A percentile compares a stretch with the other conserved stretches of the same genome.
Evolutionary conservation across 2,888 invertebrate species (phyloP).

Genomic region (Drosophila quinaria): DNA sequence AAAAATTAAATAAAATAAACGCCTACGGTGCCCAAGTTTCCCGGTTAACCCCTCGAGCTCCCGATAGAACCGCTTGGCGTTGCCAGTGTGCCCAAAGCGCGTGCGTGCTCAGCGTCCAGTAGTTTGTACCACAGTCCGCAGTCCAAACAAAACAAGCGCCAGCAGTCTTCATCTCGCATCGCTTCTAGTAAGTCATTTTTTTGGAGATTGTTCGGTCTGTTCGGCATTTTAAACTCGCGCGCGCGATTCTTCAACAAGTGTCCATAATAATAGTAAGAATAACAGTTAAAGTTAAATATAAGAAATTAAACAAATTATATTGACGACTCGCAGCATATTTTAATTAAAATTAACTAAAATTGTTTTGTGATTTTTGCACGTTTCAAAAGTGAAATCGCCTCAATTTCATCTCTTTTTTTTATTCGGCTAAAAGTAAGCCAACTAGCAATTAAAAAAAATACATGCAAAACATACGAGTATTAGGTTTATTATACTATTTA

Average conservation of each 20-base stretch:
- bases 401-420: constrained; percentile 7
- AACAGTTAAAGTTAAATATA: constrained; percentile 4
- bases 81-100: constrained; percentile 59
- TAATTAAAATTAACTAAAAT: constrained; percentile 39
- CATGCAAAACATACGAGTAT: neutral
- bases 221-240: constrained; percentile 22
- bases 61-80: constrained; percentile 1
- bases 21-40: constrained; percentile 23
- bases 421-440: constrained; percentile 37
- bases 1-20: constrained; percentile 18
- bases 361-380: constrained; percentile 38
- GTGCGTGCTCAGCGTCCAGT: constrained; percentile 62
- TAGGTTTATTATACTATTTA: constrained; percentile 16
- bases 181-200: constrained; percentile 69
- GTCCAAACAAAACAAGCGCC: constrained; percentile 39
- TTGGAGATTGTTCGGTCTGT: constrained; percentile 32
- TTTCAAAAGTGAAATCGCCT: constrained; percentile 51
- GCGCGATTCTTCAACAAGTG: constrained; percentile 31
- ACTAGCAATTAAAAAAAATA: constrained; percentile 11
- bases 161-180: constrained; percentile 66
- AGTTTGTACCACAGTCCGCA: neutral
- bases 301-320: constrained; percentile 34
- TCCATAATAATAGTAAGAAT: constrained; percentile 11
- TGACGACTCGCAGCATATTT: constrained; percentile 33
- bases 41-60: neutral